These are phyloP conservation scores for Panurus biarmicus DNA, from an alignment of 2,113 vertebrate species.

Conservation along the genomic window DNA sequence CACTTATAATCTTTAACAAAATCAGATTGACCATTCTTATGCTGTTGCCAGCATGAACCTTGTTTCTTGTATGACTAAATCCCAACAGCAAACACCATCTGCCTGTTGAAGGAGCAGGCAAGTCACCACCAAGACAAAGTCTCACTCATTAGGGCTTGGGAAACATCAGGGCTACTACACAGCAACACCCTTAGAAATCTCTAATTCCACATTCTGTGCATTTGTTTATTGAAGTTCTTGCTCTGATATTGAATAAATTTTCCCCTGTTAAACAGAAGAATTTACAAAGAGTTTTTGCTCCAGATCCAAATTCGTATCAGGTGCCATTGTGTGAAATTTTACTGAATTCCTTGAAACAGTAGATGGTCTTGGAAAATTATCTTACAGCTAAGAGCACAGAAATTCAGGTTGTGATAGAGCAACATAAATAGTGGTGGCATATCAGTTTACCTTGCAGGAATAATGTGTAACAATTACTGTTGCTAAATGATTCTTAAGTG, in stretches of 20 bases:
- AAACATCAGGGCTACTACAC: neutral
- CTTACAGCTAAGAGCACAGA: neutral
- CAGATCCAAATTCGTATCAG: neutral
- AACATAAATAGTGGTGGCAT: neutral
- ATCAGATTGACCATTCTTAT: conserved; percentile 36
- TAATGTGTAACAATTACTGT: neutral
- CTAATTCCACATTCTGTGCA: neutral
- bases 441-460: neutral
- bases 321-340: neutral
- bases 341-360: neutral
- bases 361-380: neutral
- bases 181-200: neutral
- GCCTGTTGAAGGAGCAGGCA: conserved; percentile 31
- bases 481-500: neutral
- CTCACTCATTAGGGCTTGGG: neutral
- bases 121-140: neutral
- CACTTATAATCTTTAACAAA: conserved; percentile 43
- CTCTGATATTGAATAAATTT: neutral
- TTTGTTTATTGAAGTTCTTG: neutral
- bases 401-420: neutral
- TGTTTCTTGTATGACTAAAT: conserved; percentile 65
- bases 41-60: conserved; percentile 46
- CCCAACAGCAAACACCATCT: conserved; percentile 68
- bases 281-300: neutral
- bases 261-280: neutral